Conservation (phyloP, 2,888 invertebrate species). For the Cartodere bifasciata region DNA sequence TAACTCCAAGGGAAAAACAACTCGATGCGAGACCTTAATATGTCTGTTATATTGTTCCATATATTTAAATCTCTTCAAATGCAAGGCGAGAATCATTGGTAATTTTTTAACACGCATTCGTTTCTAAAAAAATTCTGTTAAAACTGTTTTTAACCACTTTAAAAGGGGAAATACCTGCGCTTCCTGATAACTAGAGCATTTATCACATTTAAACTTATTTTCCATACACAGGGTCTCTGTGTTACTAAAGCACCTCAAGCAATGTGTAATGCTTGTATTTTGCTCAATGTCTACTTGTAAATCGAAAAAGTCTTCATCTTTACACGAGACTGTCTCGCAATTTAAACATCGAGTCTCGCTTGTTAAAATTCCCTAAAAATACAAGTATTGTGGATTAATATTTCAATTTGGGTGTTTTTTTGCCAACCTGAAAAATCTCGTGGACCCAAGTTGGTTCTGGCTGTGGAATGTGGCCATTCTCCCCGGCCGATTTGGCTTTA, state of each 20-base stretch:
- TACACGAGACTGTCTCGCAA: slow-evolving; percentile 98
- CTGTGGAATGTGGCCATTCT: slow-evolving; percentile 42
- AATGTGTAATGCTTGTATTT: slow-evolving; percentile 98
- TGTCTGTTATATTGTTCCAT: slow-evolving; percentile 98
- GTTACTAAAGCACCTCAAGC: slow-evolving; percentile 93
- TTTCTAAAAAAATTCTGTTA: no score
- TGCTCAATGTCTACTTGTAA: slow-evolving; percentile 98
- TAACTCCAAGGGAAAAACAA: slow-evolving; percentile 96
- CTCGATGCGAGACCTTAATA: slow-evolving; percentile 97
- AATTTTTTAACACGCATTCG: slow-evolving; percentile 97
- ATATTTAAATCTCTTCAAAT: slow-evolving; percentile 94
- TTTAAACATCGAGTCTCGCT: slow-evolving; percentile 98
- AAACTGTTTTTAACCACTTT: no score
- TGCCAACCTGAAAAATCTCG: slow-evolving; percentile 82
- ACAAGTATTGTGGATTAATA: slow-evolving; percentile 6
- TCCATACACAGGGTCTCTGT: slow-evolving; percentile 98
- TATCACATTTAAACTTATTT: slow-evolving; percentile 99
- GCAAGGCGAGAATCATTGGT: slow-evolving; percentile 93
- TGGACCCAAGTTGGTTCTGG: slow-evolving; percentile 97
- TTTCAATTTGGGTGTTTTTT: neutral
- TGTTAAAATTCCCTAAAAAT: slow-evolving; percentile 73
- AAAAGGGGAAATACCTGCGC: no score
- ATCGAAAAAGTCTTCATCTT: slow-evolving; percentile 99
- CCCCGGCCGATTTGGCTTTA: slow-evolving; percentile 44
- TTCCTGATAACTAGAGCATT: slow-evolving; percentile 98